Conservation (phyloP, 2,797 vertebrate species). For the Manis javanica region DNA sequence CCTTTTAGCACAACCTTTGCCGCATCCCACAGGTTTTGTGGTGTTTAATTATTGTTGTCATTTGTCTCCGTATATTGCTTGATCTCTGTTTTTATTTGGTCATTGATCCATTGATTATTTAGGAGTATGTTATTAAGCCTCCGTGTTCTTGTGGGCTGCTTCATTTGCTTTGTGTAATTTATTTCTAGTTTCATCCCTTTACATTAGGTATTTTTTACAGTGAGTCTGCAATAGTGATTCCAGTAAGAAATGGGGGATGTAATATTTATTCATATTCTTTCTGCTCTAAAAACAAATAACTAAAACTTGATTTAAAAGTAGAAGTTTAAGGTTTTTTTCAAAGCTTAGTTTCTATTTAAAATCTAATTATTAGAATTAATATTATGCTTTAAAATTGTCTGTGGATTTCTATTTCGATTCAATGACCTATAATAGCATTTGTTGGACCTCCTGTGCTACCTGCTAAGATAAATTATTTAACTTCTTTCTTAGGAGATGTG, state of each 20-base stretch:
- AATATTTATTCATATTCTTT: neutral
- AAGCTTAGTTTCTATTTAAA: constrained; percentile 15
- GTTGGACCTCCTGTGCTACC: neutral
- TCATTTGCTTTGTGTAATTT: too few species aligned
- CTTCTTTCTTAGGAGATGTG: constrained; percentile 15
- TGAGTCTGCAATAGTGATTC: constrained; percentile 42
- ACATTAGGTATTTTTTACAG: constrained; percentile 32
- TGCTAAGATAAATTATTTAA: constrained; percentile 33
- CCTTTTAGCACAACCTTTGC: too few species aligned
- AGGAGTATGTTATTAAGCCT: too few species aligned
- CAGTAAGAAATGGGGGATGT: neutral
- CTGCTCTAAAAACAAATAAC: neutral
- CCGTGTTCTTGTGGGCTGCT: too few species aligned
- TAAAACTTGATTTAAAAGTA: constrained; percentile 31
- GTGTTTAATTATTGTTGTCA: too few species aligned
- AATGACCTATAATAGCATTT: neutral
- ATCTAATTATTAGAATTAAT: neutral
- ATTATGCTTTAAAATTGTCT: neutral
- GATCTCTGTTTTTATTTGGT: too few species aligned
- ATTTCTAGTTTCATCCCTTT: too few species aligned
- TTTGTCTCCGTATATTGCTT: too few species aligned
- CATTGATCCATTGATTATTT: too few species aligned
- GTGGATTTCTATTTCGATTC: neutral
- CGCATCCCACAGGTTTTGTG: too few species aligned
- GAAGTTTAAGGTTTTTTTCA: neutral